A percentile compares a stretch with the other conserved stretches of the same genome.
Conservation (phyloP, 2,797 vertebrate genomes). For the Masticophis lateralis region DNA sequence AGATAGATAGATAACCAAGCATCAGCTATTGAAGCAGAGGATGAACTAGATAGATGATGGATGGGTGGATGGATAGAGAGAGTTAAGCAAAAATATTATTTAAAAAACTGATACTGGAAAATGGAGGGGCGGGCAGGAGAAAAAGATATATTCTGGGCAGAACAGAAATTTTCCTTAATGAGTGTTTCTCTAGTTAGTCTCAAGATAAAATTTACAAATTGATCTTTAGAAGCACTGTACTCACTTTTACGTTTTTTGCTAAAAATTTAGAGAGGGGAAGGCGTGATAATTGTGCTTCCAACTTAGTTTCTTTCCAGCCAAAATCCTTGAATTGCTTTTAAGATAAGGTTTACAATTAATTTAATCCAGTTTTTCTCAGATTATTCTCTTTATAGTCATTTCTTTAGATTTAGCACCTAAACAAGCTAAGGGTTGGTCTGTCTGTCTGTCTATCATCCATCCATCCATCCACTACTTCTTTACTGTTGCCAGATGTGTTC, state of each 20-base stretch:
- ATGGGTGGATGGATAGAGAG: not conserved
- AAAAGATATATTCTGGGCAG: fast-evolving
- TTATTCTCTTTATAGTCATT: not conserved
- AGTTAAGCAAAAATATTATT: not conserved
- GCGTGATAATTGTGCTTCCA: not conserved
- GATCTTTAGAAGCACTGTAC: not conserved
- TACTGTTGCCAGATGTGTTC: not conserved
- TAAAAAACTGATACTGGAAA: not conserved
- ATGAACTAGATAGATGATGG: not conserved
- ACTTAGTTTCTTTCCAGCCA: not conserved
- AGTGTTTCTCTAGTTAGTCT: not conserved
- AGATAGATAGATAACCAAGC: not conserved
- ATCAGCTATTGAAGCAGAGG: not conserved
- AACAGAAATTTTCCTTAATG: fast-evolving
- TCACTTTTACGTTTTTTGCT: not conserved
- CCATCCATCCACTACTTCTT: not conserved
- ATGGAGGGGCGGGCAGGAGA: not conserved
- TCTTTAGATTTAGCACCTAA: not conserved
- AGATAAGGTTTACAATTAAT: not conserved
- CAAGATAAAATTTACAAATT: not conserved
- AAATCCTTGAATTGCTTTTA: not conserved
- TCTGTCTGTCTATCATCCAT: not conserved
- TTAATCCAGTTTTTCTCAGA: not conserved
- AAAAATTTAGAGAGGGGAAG: not conserved
- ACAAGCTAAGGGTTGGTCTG: not conserved